These are phyloP conservation scores for Microctenopoma stevenorrisi DNA, from an alignment of 2,797 vertebrate species.

Conservation along the genomic window DNA sequence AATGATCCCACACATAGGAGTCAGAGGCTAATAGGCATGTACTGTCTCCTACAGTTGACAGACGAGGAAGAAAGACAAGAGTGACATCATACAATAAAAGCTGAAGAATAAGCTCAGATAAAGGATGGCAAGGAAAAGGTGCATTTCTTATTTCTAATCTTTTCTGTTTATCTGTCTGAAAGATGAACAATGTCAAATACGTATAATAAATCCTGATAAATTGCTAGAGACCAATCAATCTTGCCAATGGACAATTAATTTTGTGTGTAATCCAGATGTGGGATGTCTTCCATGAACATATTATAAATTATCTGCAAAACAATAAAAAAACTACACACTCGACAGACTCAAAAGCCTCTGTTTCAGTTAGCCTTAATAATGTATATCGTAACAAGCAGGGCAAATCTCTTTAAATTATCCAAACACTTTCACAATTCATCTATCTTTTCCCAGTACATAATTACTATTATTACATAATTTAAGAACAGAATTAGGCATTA, in stretches of 20 bases:
- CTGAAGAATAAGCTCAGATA: not conserved
- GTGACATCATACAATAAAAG: constrained; percentile 15
- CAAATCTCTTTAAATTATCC: too few species aligned
- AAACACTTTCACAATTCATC: too few species aligned
- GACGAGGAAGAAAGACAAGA: constrained; percentile 9
- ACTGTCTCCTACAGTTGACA: constrained; percentile 31
- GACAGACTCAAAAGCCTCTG: too few species aligned
- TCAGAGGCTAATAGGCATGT: constrained; percentile 52
- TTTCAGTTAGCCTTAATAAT: too few species aligned
- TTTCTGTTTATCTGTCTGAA: not conserved
- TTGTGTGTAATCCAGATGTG: constrained; percentile 32
- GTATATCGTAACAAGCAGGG: too few species aligned
- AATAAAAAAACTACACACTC: constrained; percentile 4
- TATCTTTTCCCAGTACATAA: too few species aligned
- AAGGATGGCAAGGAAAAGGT: not conserved
- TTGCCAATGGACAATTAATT: constrained; percentile 11
- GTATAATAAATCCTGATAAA: not conserved
- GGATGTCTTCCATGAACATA: constrained; percentile 5
- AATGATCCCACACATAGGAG: constrained; percentile 40
- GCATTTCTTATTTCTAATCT: not conserved
- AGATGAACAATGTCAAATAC: not conserved
- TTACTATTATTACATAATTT: too few species aligned
- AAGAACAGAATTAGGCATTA: not conserved
- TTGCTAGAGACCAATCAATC: not conserved
- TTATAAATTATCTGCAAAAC: constrained; percentile 4